Evolutionary conservation across 2,888 invertebrate genomes (phyloP), one percentile per base, ranked within the genome.

Genomic region (Chymomyza caudatula): DNA sequence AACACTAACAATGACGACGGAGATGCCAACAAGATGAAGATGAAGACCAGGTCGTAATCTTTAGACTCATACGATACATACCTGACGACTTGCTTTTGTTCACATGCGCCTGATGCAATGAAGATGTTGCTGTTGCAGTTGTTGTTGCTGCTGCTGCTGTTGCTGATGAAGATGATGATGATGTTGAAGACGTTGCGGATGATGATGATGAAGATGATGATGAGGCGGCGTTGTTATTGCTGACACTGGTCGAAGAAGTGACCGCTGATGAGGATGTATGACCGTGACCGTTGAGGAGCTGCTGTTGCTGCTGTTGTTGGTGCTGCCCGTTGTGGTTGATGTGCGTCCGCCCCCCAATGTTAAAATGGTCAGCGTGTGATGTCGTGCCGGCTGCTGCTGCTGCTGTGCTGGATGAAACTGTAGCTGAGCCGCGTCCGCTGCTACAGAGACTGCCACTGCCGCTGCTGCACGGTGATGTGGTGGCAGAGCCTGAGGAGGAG

Each of bases 21-120:
- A 43, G 23, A 63, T 49, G 47, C 29, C 29, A 37, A 37, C 29
- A 37, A 37, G 47, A 47, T 19, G 47, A 47, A 47, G n/a, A 47
- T 47, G 17, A 17, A 47, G 15, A 19, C 17, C 47, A 47, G 47
- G 15, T 17, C 47, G 19, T 47, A 19, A 19, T 47, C 47, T 17
- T 2, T 47, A 13, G 49, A 56, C 60, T 15, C 60, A 22, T 44
- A 60, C 42, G 49, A 20, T 37, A 73, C 78, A 71, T 77, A 87
- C 87, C 83, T 79, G 79, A 63, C 19, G 47, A 47, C 67, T 74
- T 74, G 77, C 74, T 76, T 87, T 85, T 77, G 69, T 68, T 80
- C 42, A 82, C 54, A 82, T 87, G 82, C 86, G 87, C 81, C 87
- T 55, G 25, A 61, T 53, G 76, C 87, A 78, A 66, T 86, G 86